Conservation (phyloP, 2,113 vertebrate species). For the Propithecus coquereli region DNA sequence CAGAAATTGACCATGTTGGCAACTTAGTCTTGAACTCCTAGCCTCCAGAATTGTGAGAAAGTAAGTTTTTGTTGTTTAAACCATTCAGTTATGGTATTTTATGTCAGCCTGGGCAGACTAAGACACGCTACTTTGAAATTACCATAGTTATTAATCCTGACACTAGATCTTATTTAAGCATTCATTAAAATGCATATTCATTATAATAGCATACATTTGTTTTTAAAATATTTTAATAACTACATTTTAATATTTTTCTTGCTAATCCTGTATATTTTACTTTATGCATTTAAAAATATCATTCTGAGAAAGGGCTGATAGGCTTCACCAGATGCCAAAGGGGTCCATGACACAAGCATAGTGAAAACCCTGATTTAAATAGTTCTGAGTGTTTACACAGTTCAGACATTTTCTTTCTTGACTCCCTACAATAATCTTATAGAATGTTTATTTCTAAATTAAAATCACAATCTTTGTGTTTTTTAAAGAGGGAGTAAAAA, state of each 20-base stretch:
- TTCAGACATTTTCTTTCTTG: not conserved
- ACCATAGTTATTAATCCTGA: not conserved
- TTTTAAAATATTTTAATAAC: not conserved
- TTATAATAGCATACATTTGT: not conserved
- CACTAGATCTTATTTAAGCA: not conserved
- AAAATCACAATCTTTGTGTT: not conserved
- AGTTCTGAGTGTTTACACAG: not conserved
- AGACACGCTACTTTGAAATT: not conserved
- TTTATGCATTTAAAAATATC: not conserved
- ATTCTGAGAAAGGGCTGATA: not conserved
- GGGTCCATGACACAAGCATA: not conserved
- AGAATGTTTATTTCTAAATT: not conserved
- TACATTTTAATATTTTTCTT: not conserved
- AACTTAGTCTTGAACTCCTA: too few relatives aligned
- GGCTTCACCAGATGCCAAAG: not conserved
- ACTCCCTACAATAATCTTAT: not conserved
- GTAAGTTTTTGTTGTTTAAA: too few relatives aligned
- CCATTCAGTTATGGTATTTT: not conserved
- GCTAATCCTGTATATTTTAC: not conserved
- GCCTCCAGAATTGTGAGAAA: too few relatives aligned
- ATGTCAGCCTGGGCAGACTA: not conserved
- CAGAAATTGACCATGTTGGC: too few relatives aligned
- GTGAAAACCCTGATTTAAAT: not conserved
- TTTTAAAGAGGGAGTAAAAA: not conserved
- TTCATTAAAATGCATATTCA: not conserved